Evolutionary conservation across 1,140 invertebrate species (phyloP).

Genomic region (Drosophila kurseongensis): DNA sequence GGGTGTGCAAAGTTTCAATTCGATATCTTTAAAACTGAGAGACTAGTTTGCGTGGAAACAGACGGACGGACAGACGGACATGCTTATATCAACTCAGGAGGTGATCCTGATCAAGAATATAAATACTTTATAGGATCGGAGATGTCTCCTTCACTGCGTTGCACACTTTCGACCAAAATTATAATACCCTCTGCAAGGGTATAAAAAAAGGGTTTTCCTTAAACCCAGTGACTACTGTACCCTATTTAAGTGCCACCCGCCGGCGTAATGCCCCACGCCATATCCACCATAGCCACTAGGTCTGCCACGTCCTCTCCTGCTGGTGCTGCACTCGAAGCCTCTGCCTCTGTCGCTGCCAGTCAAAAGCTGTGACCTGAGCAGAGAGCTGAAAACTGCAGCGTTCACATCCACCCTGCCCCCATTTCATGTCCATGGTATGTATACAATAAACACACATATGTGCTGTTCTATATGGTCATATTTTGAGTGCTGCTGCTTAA

Average conservation of each 20-base stretch:
- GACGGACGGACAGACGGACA: no score
- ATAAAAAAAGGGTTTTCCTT: no score
- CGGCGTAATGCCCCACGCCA: conserved; percentile 13
- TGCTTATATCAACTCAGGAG: no score
- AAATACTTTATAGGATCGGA: no score
- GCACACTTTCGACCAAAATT: no score
- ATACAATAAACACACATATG: conserved; percentile 15
- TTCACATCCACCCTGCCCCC: neutral
- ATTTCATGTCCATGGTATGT: conserved; percentile 24
- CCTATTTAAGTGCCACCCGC: conserved; percentile 9
- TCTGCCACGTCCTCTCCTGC: conserved; percentile 38
- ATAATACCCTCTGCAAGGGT: no score
- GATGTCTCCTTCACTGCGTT: no score
- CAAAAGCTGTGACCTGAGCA: conserved; percentile 52
- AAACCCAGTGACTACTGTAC: conserved; percentile 1
- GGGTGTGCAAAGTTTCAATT: no score
- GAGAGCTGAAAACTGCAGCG: conserved; percentile 48
- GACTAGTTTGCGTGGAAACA: no score
- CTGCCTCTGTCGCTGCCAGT: conserved; percentile 40
- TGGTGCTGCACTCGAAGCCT: conserved; percentile 21
- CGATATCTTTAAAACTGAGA: no score
- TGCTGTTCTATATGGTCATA: conserved; percentile 68
- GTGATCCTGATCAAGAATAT: no score
- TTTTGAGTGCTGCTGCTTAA: conserved; percentile 75
- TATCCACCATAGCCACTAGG: conserved; percentile 25